Conservation (phyloP, 1,140 invertebrate genomes). For the Varroa destructor region DNA sequence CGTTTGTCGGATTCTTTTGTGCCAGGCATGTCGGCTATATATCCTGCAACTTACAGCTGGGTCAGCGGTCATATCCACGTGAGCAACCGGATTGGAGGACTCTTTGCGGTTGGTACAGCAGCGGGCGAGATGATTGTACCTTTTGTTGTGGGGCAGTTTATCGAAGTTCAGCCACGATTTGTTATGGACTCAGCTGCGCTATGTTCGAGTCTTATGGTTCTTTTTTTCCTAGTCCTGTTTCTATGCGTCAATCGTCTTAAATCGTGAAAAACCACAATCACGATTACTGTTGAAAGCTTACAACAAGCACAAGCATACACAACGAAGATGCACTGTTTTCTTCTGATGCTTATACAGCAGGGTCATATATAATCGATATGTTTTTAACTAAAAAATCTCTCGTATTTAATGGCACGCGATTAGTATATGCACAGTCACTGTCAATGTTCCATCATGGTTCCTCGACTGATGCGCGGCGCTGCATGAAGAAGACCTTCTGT, state of each 20-base stretch:
- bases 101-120: conserved; percentile 3
- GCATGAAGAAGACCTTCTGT: no score
- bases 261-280: not conserved
- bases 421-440: not conserved
- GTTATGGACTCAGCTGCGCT: not conserved
- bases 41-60: conserved; percentile 11
- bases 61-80: not conserved
- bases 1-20: not conserved
- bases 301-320: not conserved
- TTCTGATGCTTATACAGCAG: no score
- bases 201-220: not conserved
- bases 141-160: conserved; percentile 9
- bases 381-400: not conserved
- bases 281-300: not conserved
- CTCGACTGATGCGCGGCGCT: no score
- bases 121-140: conserved; percentile 10
- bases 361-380: no score
- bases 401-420: not conserved
- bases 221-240: not conserved
- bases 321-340: no score
- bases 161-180: not conserved
- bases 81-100: conserved; percentile 13
- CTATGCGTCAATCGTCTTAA: not conserved
- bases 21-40: conserved; percentile 3
- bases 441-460: no score